phyloP scores from a whole-genome alignment of 2,113 vertebrate genomes.

The Thalassarche chlororhynchos region DNA sequence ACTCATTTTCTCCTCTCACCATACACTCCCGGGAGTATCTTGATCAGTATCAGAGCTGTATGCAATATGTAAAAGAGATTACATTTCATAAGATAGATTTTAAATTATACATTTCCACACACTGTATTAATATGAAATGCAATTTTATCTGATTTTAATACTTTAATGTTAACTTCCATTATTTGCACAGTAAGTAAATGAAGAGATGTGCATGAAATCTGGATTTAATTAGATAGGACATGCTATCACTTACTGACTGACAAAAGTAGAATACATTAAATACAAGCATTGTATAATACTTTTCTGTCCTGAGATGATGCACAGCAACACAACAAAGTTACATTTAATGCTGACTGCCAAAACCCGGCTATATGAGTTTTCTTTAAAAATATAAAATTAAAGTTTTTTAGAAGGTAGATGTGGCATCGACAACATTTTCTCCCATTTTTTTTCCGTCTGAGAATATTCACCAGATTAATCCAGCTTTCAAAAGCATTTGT shows the following conservation, averaged over 20 bases:
- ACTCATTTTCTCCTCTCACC: background rate
- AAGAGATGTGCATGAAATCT: background rate
- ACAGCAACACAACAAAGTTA: background rate
- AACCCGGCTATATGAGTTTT: background rate
- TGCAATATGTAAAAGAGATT: background rate
- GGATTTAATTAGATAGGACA: constrained; percentile 12
- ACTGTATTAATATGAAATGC: background rate
- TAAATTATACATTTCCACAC: background rate
- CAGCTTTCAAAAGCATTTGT: background rate
- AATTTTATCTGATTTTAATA: constrained; percentile 29
- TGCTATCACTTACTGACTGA: background rate
- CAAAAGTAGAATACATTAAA: background rate
- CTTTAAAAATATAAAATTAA: background rate
- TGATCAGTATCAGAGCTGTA: background rate
- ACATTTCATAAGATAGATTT: background rate
- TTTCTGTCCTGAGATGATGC: background rate
- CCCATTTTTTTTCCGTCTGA: background rate
- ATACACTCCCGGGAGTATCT: background rate
- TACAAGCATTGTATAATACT: background rate
- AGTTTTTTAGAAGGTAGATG: background rate
- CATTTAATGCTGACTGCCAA: background rate
- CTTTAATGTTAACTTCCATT: background rate
- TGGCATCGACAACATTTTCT: background rate
- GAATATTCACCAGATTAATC: background rate
- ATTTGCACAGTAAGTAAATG: background rate